Conservation (phyloP, 1,140 invertebrate genomes). For the fruit fly (Drosophila melanogaster) region DNA sequence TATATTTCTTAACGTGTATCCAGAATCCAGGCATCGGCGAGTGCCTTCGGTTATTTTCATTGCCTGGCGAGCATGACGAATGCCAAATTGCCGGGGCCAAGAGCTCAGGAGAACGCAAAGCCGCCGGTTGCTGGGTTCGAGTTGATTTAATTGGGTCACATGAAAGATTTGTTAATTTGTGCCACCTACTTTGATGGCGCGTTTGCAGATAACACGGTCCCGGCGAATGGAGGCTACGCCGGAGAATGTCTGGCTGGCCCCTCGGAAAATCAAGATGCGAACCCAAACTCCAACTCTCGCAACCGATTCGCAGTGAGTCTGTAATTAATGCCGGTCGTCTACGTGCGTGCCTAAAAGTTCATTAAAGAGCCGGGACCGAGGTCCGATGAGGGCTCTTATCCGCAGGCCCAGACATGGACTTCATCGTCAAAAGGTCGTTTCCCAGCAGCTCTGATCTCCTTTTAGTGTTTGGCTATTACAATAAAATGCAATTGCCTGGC, state of each 20-base stretch:
- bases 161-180: slow-evolving; percentile 81
- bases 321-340: slow-evolving; percentile 66
- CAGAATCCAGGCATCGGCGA: slow-evolving; percentile 20
- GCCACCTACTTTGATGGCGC: slow-evolving; percentile 78
- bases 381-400: slow-evolving; percentile 51
- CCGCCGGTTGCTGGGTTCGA: slow-evolving; percentile 27
- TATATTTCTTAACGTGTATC: background rate
- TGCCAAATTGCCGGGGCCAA: slow-evolving; percentile 69
- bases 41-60: slow-evolving; percentile 65
- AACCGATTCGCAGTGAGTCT: slow-evolving; percentile 23
- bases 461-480: slow-evolving; percentile 52
- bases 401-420: slow-evolving; percentile 25
- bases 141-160: slow-evolving; percentile 81
- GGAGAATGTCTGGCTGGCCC: slow-evolving; percentile 40
- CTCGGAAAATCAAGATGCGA: slow-evolving; percentile 33
- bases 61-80: slow-evolving; percentile 73
- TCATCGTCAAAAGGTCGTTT: slow-evolving; percentile 73
- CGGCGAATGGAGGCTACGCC: slow-evolving; percentile 32
- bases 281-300: background rate
- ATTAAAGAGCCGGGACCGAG: slow-evolving; percentile 49
- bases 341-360: slow-evolving; percentile 78
- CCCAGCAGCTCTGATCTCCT: slow-evolving; percentile 49
- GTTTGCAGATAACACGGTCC: slow-evolving; percentile 64
- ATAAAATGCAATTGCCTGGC: slow-evolving; percentile 75
- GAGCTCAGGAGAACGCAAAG: slow-evolving; percentile 20